Evolutionary conservation across 2,113 vertebrate genomes (phyloP).

Genomic region (Daboia siamensis): DNA sequence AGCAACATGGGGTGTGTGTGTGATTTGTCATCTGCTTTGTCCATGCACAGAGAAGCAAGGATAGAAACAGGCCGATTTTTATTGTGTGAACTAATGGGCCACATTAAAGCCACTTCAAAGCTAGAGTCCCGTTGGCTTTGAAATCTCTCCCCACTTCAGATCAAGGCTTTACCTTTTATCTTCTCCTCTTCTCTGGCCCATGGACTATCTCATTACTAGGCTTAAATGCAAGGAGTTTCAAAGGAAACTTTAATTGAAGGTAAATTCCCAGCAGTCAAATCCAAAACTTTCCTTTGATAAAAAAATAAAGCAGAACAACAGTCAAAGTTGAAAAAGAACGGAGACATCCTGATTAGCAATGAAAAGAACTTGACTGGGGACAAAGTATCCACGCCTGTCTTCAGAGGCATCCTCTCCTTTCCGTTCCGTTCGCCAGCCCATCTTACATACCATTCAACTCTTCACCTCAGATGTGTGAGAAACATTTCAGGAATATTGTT

Average conservation of each 20-base stretch:
- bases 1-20: too few relatives aligned
- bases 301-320: slow-evolving; percentile 37
- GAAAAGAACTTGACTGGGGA: slow-evolving; percentile 29
- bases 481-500: slow-evolving; percentile 2
- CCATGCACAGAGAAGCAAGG: not conserved
- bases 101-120: slow-evolving; percentile 25
- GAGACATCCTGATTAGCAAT: slow-evolving; percentile 31
- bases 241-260: slow-evolving; percentile 45
- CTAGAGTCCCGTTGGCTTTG: not conserved
- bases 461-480: not conserved
- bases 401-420: slow-evolving; percentile 2
- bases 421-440: not conserved
- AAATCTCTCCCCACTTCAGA: slow-evolving; percentile 1
- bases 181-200: not conserved
- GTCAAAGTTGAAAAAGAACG: slow-evolving; percentile 30
- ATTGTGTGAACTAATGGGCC: slow-evolving; percentile 6
- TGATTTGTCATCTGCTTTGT: not conserved
- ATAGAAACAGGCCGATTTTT: slow-evolving; percentile 14
- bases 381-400: not conserved
- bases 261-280: slow-evolving; percentile 37
- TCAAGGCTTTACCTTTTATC: slow-evolving; percentile 35
- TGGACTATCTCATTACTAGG: slow-evolving; percentile 12
- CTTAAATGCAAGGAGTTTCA: slow-evolving; percentile 29
- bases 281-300: slow-evolving; percentile 16
- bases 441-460: slow-evolving; percentile 7